Conservation (phyloP, 2,113 vertebrate genomes). For the Sphyrna mokarran region DNA sequence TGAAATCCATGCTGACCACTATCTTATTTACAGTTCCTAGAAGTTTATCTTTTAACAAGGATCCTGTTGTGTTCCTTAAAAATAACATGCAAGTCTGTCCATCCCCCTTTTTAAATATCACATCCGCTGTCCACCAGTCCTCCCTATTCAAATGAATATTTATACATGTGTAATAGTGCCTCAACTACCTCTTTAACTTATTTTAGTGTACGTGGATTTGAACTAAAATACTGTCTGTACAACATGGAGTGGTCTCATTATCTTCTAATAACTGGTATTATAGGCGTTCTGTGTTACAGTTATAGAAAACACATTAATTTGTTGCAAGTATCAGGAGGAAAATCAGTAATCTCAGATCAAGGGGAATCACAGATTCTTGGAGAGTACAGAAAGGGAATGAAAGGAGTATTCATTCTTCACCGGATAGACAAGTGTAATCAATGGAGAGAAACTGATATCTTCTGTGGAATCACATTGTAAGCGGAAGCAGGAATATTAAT, state of each 20-base stretch:
- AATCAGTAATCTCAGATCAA: background rate
- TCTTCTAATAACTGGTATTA: background rate
- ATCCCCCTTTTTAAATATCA: background rate
- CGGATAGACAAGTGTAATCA: background rate
- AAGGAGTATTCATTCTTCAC: background rate
- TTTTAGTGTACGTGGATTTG: background rate
- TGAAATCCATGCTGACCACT: background rate
- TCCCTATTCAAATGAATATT: too few relatives aligned
- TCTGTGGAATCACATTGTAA: background rate
- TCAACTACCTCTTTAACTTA: too few relatives aligned
- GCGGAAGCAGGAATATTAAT: background rate
- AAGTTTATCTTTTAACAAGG: background rate
- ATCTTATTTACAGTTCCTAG: background rate
- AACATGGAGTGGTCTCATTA: background rate
- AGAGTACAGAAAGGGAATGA: background rate
- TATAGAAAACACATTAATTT: background rate
- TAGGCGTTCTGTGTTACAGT: background rate
- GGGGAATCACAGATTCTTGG: background rate
- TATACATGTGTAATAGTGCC: too few relatives aligned
- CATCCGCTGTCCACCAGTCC: background rate
- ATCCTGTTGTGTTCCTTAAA: background rate
- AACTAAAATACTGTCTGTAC: background rate
- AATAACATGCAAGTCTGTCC: background rate
- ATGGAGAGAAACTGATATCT: background rate
- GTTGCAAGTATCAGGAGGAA: background rate